Percentiles rank a stretch among this genome's conserved stretches.
Conservation (phyloP, 2,888 invertebrate species). For the Ypsolopha sequella region DNA sequence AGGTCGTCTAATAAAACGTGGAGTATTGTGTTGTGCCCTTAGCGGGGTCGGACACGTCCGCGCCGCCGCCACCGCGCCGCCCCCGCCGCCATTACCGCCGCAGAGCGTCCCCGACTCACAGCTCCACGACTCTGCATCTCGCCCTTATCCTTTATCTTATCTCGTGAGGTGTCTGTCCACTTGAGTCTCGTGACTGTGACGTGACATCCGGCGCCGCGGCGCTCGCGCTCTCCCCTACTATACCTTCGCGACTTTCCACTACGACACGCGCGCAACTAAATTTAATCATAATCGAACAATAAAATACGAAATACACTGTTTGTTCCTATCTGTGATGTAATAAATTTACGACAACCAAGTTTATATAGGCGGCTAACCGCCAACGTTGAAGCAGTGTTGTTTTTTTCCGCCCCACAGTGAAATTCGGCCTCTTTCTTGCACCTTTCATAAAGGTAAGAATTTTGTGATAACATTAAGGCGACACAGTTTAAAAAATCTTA, state of each 20-base stretch:
- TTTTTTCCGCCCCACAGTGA: conserved; percentile 4
- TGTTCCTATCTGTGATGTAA: conserved; percentile 23
- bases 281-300: conserved; percentile 28
- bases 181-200: conserved; percentile 38
- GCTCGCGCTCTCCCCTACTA: background rate
- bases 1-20: conserved; percentile 30
- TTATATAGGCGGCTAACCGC: conserved; percentile 5
- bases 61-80: conserved; percentile 11
- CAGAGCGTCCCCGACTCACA: too few species aligned
- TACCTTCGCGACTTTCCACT: background rate
- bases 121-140: conserved; percentile 15
- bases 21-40: conserved; percentile 34
- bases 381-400: background rate
- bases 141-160: conserved; percentile 43
- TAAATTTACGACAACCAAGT: conserved; percentile 17
- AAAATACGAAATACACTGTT: conserved; percentile 19
- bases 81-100: conserved; percentile 4
- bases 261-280: conserved; percentile 22
- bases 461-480: too few species aligned
- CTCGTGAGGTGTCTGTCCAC: conserved; percentile 20
- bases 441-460: too few species aligned
- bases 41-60: conserved; percentile 33
- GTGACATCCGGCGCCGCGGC: background rate
- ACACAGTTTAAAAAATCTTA: too few species aligned
- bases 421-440: background rate